Base-by-base conservation (phyloP, 2,113 vertebrate species). In the Corynorhinus townsendii region DNA sequence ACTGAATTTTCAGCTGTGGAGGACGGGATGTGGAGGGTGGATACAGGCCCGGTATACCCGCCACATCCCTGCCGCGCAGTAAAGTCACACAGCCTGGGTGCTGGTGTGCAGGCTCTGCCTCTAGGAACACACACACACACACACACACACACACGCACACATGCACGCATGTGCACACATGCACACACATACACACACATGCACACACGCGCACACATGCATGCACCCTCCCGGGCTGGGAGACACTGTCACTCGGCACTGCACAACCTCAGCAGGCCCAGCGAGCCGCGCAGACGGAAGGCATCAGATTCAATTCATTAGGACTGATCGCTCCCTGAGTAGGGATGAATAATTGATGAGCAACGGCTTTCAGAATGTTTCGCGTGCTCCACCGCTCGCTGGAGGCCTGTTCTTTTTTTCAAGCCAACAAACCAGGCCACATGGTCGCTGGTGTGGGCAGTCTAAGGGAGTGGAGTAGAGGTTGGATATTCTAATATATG, bases 321-420 rank as follows among this genome's bases (percentile, higher is more conserved):
- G 98, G 98, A 98, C 97, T 96, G 98, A 98, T 98, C 95, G 96
- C 97, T 98, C 98, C 97, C 98, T 98, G 98, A 98, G 98, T 96
- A 96, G 98, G 97, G 95, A 93, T 99, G 98, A 98, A 98, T 98
- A 98, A 99, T 98, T 98, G 98, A 99, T 98, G 98, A 97, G 97
- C 96, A 35, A 92, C 98, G 94, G 98, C 98, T 98, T 98, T 98
- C 98, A 98, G 98, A 98, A 98, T 98, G 98, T 97, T 98, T 98
- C 47, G 90, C 85, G 91, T 1, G 92, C 98, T 98, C 68, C 0
- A 71, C 97, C 97, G 97, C 97, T 14, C 56, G 4, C 96, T n/a
- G 91, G 77, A 97, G 97, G 86, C 93, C 95, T 96, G 97, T 97
- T 97, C 97, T 98, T 98, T 98, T 98, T 98, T 97, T 98, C 97